These are phyloP conservation scores for Cylindroiulus punctatus DNA, from an alignment of 2,888 invertebrate genomes.

Conservation along the genomic window DNA sequence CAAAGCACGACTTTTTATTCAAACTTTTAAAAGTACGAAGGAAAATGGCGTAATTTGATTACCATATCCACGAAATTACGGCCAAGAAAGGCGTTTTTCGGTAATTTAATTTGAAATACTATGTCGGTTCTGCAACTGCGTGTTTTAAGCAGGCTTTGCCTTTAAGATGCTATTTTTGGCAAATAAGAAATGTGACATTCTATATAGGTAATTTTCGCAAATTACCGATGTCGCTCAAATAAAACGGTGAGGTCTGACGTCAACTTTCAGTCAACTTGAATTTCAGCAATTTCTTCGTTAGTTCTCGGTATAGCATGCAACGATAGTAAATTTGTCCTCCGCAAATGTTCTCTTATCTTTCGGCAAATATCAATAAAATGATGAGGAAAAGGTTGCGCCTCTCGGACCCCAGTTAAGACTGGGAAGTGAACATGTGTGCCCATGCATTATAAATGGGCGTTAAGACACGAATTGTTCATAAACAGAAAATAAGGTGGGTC, in stretches of 20 bases:
- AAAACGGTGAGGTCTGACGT: no score
- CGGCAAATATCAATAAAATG: constrained; percentile 1
- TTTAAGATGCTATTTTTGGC: background rate
- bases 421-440: constrained; percentile 6
- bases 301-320: background rate
- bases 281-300: no score
- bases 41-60: background rate
- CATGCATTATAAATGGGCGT: constrained; percentile 18
- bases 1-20: background rate
- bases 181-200: background rate
- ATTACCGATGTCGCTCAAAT: no score
- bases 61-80: background rate
- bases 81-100: background rate
- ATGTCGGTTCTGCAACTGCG: background rate
- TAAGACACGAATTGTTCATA: constrained; percentile 10
- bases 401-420: background rate
- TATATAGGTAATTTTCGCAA: no score
- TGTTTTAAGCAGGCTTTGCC: background rate
- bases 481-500: background rate
- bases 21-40: background rate
- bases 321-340: background rate
- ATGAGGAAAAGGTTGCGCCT: background rate
- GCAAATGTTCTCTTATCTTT: background rate
- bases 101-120: constrained; percentile 1
- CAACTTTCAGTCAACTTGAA: no score